Percentiles rank a stretch among this genome's conserved stretches.
These are phyloP conservation scores for Drosophila stalkeri DNA, from an alignment of 2,888 invertebrate species.

Conservation along the genomic window DNA sequence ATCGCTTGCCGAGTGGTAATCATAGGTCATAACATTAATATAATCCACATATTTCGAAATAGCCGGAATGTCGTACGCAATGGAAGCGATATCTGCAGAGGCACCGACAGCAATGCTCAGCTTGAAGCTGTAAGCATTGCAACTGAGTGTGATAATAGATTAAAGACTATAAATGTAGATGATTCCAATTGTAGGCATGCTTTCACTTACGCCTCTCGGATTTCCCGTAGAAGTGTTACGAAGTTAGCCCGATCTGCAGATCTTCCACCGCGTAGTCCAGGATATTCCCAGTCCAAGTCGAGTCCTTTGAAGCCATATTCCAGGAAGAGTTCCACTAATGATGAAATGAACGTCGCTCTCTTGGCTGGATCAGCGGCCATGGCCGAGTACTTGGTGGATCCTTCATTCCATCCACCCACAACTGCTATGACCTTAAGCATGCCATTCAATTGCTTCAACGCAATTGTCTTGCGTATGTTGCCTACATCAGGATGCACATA, in stretches of 20 bases:
- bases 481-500: background rate
- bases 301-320: background rate
- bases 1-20: constrained; percentile 31
- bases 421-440: background rate
- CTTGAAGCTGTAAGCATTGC: background rate
- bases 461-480: background rate
- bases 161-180: background rate
- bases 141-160: background rate
- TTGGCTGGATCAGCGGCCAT: constrained; percentile 1
- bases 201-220: background rate
- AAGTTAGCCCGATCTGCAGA: background rate
- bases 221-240: background rate
- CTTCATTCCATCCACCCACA: constrained; percentile 6
- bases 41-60: background rate
- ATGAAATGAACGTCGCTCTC: background rate
- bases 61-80: background rate
- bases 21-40: background rate
- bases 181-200: background rate
- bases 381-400: background rate
- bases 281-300: constrained; percentile 6
- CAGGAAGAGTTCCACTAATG: background rate
- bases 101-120: background rate
- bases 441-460: background rate
- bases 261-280: background rate
- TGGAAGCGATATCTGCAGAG: background rate